Percentiles rank a stretch among this genome's conserved stretches.
These are phyloP conservation scores for Rhinoraja longicauda DNA, from an alignment of 2,797 vertebrate species.

Conservation along the genomic window DNA sequence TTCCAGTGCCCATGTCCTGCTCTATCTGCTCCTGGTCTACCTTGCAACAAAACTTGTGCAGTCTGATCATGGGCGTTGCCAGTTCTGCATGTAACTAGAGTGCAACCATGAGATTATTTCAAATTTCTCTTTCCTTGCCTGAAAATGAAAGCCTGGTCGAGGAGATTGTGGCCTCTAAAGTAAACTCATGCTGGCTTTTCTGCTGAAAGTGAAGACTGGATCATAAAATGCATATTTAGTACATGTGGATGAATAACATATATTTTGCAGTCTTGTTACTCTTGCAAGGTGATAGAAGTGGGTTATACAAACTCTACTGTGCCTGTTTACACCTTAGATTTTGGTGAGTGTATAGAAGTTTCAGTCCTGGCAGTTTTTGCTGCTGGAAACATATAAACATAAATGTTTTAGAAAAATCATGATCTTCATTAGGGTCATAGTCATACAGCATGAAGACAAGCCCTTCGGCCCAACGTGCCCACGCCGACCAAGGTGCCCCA, in stretches of 20 bases:
- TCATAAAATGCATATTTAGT: background rate
- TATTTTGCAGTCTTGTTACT: background rate
- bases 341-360: background rate
- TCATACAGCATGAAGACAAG: no score
- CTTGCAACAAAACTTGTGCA: background rate
- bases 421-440: background rate
- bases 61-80: background rate
- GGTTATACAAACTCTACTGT: background rate
- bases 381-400: slow-evolving; percentile 4
- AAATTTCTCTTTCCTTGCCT: background rate
- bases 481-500: no score
- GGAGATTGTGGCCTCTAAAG: no score
- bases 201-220: background rate
- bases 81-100: background rate
- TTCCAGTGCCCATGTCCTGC: background rate
- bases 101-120: background rate
- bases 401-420: background rate
- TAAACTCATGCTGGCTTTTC: no score
- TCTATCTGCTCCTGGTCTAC: background rate
- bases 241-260: background rate
- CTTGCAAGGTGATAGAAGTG: background rate
- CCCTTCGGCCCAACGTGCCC: no score
- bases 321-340: background rate
- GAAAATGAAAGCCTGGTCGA: background rate
- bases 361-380: background rate